Evolutionary conservation across 1,140 invertebrate species (phyloP), one percentile per base, ranked within the genome.

Genomic region (Anadara kagoshimensis): DNA sequence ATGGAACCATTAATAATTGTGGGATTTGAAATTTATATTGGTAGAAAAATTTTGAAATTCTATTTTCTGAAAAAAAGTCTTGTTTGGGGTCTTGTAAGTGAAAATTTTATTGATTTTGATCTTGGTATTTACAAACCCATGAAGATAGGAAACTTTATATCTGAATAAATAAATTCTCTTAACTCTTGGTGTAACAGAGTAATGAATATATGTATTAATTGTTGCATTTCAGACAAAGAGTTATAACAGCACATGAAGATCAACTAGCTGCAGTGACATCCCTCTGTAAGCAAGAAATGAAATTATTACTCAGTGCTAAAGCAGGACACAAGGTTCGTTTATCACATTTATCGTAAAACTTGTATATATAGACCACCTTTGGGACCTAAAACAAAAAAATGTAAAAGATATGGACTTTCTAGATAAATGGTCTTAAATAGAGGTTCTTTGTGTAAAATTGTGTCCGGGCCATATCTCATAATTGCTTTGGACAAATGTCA

Each of bases 211-310:
- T 62, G 18, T 64, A 20, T 24, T 73, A 29, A 16, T 24, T 57
- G 49, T 77, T 29, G 11, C 20, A 51, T 76, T 76, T 44, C 74
- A 87, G 85, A 68, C 68, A 75, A 45, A 78, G 72, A 12, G 61
- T 88, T 47, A 82, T 88, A 24, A 62, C 74, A 36, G 71, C 79
- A 24, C 87, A 88, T 79, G 87, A 88, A 73, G 84, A 87, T 62
- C 85, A 88, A 62, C 76, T 88, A 26, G 83, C 85, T 14, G 72
- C 76, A 67, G 81, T 88, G 41, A 88, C 87, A 0, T 82, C 82
- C 54, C 78, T 88, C 64, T 88, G 87, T 76, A 87, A 86, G 65
- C 80, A 85, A 51, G 87, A 88, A 67, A 88, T 88, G 87, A 83
- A 83, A 56, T 62, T 88, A 41, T 66, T 88, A 22, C 78, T 86